Evolutionary conservation across 1,140 invertebrate genomes (phyloP).

Genomic region (Aplysia californica): DNA sequence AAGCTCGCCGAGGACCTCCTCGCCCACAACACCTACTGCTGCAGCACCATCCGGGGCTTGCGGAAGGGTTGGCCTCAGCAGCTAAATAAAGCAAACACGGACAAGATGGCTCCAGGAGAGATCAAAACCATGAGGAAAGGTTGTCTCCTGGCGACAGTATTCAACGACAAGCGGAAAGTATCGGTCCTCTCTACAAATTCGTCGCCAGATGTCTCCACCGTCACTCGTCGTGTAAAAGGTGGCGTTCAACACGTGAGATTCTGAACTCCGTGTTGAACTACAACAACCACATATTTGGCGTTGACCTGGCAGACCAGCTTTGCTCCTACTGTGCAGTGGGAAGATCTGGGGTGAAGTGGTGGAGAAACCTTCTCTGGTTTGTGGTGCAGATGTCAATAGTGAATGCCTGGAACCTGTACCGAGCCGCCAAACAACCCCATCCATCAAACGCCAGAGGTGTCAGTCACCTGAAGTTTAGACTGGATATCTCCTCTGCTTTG

Average conservation of each 20-base stretch:
- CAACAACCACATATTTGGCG: slow-evolving; percentile 14
- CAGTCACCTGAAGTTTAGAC: not conserved
- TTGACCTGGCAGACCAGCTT: slow-evolving; percentile 12
- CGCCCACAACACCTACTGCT: not conserved
- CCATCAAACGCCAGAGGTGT: not conserved
- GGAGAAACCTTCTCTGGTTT: slow-evolving; percentile 13
- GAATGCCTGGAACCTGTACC: not conserved
- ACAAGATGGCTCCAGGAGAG: not conserved
- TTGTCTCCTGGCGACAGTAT: not conserved
- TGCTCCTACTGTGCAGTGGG: slow-evolving; percentile 16
- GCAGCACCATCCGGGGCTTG: not conserved
- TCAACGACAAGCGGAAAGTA: not conserved
- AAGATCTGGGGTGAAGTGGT: not conserved
- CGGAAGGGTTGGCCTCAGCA: not conserved
- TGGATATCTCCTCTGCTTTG: not conserved
- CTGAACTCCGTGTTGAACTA: not conserved
- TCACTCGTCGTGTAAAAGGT: not conserved
- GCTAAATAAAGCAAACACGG: not conserved
- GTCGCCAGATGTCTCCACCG: not conserved
- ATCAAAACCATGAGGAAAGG: not conserved
- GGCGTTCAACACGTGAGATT: not conserved
- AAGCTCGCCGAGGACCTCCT: not conserved
- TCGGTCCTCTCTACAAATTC: not conserved
- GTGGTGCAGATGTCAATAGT: slow-evolving; percentile 11
- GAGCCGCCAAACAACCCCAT: not conserved